Percentiles rank a stretch among this genome's conserved stretches.
Conservation (phyloP, 2,113 vertebrate genomes). For the Eretmochelys imbricata region DNA sequence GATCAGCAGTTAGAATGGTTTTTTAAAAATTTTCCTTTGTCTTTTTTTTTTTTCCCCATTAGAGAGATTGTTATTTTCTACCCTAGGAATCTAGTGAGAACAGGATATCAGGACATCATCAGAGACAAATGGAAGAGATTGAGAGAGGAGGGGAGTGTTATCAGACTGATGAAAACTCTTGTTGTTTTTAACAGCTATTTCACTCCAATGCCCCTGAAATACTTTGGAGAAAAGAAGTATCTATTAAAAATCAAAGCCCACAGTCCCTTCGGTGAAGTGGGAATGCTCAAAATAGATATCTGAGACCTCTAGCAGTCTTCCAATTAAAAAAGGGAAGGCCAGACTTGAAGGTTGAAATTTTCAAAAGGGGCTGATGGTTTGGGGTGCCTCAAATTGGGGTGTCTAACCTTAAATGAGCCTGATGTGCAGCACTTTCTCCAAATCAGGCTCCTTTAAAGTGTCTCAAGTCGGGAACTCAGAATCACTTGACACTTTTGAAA, state of each 20-base stretch:
- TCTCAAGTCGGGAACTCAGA: neutral
- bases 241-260: neutral
- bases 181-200: neutral
- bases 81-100: neutral
- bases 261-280: neutral
- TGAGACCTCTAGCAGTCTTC: neutral
- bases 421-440: neutral
- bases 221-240: neutral
- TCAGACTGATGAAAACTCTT: neutral
- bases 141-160: neutral
- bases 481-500: neutral
- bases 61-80: neutral
- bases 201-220: neutral
- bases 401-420: neutral
- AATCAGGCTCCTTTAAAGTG: accelerated
- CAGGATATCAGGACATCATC: neutral
- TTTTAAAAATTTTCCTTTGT: neutral
- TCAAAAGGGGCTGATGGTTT: neutral
- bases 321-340: neutral
- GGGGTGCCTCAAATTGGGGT: neutral
- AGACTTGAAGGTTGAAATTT: neutral
- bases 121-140: neutral
- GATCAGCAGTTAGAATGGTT: neutral
- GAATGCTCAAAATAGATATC: neutral
- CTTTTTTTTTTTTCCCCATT: neutral